Evolutionary conservation across 2,797 vertebrate genomes (phyloP).

Genomic region (Sitta carolinensis): DNA sequence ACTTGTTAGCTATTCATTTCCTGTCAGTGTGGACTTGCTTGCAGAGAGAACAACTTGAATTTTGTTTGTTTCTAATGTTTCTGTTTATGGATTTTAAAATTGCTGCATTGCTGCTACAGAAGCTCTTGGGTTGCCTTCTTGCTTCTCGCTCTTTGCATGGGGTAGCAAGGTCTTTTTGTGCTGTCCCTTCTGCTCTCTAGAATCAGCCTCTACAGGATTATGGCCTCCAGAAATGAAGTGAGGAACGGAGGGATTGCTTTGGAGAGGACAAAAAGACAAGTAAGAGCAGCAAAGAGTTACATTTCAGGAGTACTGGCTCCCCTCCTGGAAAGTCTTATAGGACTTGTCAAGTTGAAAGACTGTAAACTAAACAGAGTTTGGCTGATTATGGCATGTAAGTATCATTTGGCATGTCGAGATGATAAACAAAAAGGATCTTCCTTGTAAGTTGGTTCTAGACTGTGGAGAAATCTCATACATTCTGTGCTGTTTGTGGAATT

Average conservation of each 20-base stretch:
- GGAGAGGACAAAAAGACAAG: neutral
- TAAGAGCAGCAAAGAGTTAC: neutral
- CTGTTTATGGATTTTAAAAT: neutral
- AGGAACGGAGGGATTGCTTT: neutral
- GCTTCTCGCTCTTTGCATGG: neutral
- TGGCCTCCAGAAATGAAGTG: neutral
- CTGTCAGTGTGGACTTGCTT: neutral
- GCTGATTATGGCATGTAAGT: neutral
- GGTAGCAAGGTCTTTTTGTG: neutral
- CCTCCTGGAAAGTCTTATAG: neutral
- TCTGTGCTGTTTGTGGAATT: neutral
- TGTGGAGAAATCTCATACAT: neutral
- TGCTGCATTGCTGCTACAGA: neutral
- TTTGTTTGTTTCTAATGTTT: neutral
- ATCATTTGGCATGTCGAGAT: neutral
- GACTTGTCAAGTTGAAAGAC: neutral
- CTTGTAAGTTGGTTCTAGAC: neutral
- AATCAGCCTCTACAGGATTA: neutral
- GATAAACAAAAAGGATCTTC: neutral
- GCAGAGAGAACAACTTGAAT: neutral
- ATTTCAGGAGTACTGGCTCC: neutral
- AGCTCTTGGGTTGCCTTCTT: neutral
- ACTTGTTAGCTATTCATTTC: neutral
- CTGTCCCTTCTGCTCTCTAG: neutral
- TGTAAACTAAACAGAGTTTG: neutral